Conservation (phyloP, 2,113 vertebrate species). For the Notarius lentiginosus region DNA sequence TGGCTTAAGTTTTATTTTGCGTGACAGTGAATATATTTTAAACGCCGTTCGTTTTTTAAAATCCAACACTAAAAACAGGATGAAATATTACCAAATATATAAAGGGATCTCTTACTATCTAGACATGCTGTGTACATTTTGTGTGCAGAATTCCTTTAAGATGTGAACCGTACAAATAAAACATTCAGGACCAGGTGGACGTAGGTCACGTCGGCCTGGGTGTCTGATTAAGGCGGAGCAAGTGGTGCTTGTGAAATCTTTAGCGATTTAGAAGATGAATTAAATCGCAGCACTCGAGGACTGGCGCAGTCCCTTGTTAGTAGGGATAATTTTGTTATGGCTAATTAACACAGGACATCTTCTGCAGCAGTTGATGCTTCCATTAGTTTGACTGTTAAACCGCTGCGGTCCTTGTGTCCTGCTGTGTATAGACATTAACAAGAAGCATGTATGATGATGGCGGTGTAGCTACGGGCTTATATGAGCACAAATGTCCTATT, state of each 20-base stretch:
- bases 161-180: background rate
- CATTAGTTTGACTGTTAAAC: background rate
- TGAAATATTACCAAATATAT: background rate
- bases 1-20: conserved; percentile 51
- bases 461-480: background rate
- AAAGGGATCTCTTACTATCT: conserved; percentile 4
- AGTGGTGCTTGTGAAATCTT: background rate
- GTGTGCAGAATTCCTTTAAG: conserved; percentile 8
- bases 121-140: conserved; percentile 20
- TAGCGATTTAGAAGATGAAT: background rate
- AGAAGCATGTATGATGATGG: background rate
- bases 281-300: background rate
- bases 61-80: conserved; percentile 18
- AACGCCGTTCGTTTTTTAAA: conserved; percentile 59
- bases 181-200: background rate
- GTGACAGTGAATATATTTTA: conserved; percentile 60
- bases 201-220: background rate
- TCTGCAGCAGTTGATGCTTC: background rate
- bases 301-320: background rate
- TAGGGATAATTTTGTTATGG: conserved; percentile 26
- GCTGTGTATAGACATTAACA: conserved; percentile 11
- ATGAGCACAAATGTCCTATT: background rate
- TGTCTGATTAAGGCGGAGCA: background rate
- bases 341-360: conserved; percentile 11
- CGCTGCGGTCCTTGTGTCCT: conserved; percentile 6